Percentiles rank a stretch among this genome's conserved stretches.
Evolutionary conservation across 2,888 invertebrate species (phyloP).

Genomic region (Drosophila tanythrix): DNA sequence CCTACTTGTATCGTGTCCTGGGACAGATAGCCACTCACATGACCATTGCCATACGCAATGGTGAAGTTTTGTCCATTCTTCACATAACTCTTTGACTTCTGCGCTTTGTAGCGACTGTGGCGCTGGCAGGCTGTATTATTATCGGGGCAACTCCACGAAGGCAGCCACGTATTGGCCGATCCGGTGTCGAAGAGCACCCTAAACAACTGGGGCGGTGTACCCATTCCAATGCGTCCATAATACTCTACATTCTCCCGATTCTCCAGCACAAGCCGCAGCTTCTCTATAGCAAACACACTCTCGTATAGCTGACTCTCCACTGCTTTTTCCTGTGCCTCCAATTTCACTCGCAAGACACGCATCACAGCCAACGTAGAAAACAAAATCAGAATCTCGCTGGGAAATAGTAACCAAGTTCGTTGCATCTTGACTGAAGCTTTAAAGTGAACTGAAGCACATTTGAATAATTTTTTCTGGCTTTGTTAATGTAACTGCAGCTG

Average conservation of each 20-base stretch:
- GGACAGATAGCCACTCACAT: constrained; percentile 96
- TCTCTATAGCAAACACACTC: constrained; percentile 1
- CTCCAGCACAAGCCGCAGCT: constrained; percentile 25
- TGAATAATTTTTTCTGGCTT: neutral
- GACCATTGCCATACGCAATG: constrained; percentile 97
- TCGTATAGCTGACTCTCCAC: neutral
- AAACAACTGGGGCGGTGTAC: constrained; percentile 95
- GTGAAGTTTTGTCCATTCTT: constrained; percentile 94
- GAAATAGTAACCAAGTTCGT: constrained; percentile 12
- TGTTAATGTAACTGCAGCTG: constrained; percentile 16
- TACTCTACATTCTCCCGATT: constrained; percentile 86
- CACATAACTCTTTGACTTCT: constrained; percentile 91
- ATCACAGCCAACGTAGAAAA: neutral
- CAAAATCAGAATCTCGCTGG: neutral
- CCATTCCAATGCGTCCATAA: constrained; percentile 95
- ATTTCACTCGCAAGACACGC: constrained; percentile 33
- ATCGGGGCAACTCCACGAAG: constrained; percentile 96
- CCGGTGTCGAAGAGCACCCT: constrained; percentile 99
- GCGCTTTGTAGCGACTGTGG: constrained; percentile 97
- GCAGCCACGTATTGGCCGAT: constrained; percentile 98
- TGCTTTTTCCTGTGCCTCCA: constrained; percentile 19
- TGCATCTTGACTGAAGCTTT: constrained; percentile 43
- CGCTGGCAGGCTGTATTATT: constrained; percentile 96
- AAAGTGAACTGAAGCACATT: constrained; percentile 16
- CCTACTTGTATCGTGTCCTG: constrained; percentile 87